Base-by-base conservation (phyloP, 2,888 invertebrate species). In the Drosophila sordidapex region DNA sequence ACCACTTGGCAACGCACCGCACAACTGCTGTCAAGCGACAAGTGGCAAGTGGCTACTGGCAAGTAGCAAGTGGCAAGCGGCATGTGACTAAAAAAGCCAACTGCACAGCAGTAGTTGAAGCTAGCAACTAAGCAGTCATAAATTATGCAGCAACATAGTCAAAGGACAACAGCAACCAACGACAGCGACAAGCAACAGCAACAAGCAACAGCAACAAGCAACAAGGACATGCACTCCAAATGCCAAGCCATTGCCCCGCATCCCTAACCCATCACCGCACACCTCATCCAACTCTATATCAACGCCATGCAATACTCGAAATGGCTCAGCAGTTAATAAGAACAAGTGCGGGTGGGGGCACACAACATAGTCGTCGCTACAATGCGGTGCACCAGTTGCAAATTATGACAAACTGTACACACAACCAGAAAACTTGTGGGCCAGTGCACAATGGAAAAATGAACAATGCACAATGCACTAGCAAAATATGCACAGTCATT, bases 101-200 rank as follows among this genome's bases (percentile, higher is more conserved):
- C 81, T 79, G 51, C 60, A 11, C 36, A 36, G 18, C 36, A 27
- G 11, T 11, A 25, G 36, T 18, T 21, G 40, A 53, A 61, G 54
- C 67, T 51, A 79, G 62, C 81, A 81, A 84, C 79, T 79, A 85
- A 87, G 88, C 75, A 85, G 85, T 89, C 83, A 87, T 87, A 87
- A 89, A 87, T 89, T 87, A 87, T 89, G 83, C 87, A 87, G 87
- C 79, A 82, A 89, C 85, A 87, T 75, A 83, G 85, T 76, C 84
- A 83, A 89, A 87, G 87, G 87, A 85, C 86, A 85, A 77, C 77
- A 71, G 60, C 58, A 57, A 52, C 59, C 57, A 66, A 60, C 61
- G 35, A 65, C 27, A 27, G 27, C 27, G 4, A 27, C 27, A 38
- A 67, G 68, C 59, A 76, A 58, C 74, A 82, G 60, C 76, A 69